These are phyloP conservation scores for Conus ventricosus DNA, from an alignment of 1,140 invertebrate genomes.

Conservation along the genomic window DNA sequence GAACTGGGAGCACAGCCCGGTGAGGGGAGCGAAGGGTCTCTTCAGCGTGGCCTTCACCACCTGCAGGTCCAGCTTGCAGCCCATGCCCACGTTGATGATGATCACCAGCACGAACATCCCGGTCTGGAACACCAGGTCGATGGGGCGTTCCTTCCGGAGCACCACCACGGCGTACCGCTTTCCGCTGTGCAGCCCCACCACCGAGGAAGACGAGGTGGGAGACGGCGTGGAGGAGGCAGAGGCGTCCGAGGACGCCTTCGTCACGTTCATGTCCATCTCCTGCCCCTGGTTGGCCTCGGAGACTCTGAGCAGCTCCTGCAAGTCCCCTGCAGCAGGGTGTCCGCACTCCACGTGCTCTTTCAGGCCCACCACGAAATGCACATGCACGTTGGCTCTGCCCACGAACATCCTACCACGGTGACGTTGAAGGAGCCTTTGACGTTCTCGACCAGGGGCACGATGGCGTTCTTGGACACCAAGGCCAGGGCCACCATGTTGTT, in stretches of 20 bases:
- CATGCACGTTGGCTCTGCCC: constrained; percentile 11
- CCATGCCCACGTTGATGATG: constrained; percentile 73
- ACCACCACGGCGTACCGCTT: neutral
- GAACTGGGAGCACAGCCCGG: constrained; percentile 74
- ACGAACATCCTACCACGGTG: neutral
- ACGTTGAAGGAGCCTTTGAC: neutral
- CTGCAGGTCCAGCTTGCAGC: constrained; percentile 72
- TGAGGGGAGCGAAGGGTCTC: constrained; percentile 71
- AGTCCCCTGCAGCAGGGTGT: neutral
- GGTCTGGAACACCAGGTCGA: constrained; percentile 65
- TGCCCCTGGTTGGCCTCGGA: neutral
- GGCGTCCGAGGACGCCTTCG: neutral
- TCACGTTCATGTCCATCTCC: constrained; percentile 11
- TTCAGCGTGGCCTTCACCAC: constrained; percentile 69
- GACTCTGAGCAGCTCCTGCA: constrained; percentile 16
- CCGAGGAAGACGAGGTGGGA: neutral
- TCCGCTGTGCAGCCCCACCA: constrained; percentile 1
- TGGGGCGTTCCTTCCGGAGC: constrained; percentile 32
- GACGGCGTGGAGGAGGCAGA: neutral
- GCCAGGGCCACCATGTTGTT: neutral
- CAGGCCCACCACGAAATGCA: constrained; percentile 22
- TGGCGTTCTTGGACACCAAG: neutral
- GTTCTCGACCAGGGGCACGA: neutral
- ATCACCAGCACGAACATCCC: constrained; percentile 64
- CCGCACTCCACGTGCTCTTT: neutral